Evolutionary conservation across 2,888 invertebrate genomes (phyloP).

Genomic region (Harmothoe impar): DNA sequence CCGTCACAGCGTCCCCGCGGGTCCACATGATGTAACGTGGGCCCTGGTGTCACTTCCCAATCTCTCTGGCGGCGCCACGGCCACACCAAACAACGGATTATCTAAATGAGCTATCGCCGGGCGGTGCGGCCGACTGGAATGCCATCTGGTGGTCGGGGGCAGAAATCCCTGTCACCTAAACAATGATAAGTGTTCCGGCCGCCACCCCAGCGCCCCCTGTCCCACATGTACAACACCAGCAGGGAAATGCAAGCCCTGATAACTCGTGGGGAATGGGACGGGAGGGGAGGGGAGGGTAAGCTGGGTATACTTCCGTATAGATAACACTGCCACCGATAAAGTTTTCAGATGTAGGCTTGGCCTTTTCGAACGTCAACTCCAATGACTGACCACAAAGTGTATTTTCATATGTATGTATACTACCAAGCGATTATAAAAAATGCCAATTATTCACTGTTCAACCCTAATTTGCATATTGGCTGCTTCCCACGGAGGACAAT

Average conservation of each 20-base stretch:
- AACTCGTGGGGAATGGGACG: not conserved
- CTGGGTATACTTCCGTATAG: too few relatives aligned
- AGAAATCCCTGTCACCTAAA: slow-evolving; percentile 45
- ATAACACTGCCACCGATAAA: too few relatives aligned
- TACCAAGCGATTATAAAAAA: too few relatives aligned
- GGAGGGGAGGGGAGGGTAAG: not conserved
- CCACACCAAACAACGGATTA: slow-evolving; percentile 59
- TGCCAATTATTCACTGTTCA: too few relatives aligned
- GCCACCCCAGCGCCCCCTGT: not conserved
- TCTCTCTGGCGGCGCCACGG: slow-evolving; percentile 17
- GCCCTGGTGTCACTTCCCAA: slow-evolving; percentile 40
- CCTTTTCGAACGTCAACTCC: too few relatives aligned
- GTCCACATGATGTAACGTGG: slow-evolving; percentile 45
- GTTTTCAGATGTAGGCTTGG: too few relatives aligned
- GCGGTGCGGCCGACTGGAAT: not conserved
- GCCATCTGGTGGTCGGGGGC: slow-evolving; percentile 26
- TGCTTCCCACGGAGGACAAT: too few relatives aligned
- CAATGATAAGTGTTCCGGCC: slow-evolving; percentile 21
- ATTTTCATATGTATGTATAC: too few relatives aligned
- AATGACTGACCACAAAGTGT: too few relatives aligned
- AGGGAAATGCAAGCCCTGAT: not conserved
- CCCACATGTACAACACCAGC: not conserved
- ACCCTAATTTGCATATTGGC: too few relatives aligned
- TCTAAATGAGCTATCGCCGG: slow-evolving; percentile 55
- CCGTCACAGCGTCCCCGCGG: not conserved